A percentile compares a stretch with the other conserved stretches of the same genome.
phyloP scores from a whole-genome alignment of 2,888 invertebrate genomes.

The Resseliella maxima region DNA sequence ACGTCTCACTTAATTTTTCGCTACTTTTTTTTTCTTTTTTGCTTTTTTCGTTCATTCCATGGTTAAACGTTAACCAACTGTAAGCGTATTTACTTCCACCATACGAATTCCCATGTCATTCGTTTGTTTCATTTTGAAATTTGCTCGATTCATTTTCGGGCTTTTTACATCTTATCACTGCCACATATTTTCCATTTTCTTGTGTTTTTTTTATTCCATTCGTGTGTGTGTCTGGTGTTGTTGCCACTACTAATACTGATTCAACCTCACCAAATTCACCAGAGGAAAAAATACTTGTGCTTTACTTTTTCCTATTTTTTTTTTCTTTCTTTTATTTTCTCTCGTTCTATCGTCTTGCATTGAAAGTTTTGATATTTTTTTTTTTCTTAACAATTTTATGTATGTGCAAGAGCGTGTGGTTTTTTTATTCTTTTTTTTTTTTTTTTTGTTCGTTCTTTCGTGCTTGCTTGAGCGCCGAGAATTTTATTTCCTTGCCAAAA shows the following conservation, averaged over 20 bases:
- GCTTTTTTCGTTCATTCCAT: not conserved
- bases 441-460: not conserved
- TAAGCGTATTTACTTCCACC: not conserved
- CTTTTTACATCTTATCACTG: not conserved
- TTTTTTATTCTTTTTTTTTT: not conserved
- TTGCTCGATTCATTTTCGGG: conserved; percentile 13
- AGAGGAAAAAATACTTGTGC: not conserved
- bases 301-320: not conserved
- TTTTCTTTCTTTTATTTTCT: not conserved
- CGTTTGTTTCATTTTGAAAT: not conserved
- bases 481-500: conserved; percentile 21
- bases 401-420: not conserved
- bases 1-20: not conserved
- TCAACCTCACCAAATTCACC: not conserved
- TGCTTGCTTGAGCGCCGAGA: not conserved
- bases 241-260: not conserved
- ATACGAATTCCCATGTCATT: not conserved
- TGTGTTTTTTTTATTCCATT: not conserved
- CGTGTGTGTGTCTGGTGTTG: not conserved
- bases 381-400: not conserved
- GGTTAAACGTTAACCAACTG: not conserved
- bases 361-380: conserved; percentile 13
- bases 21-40: not conserved
- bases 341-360: no score
- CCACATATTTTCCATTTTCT: not conserved